A percentile compares a stretch with the other conserved stretches of the same genome.
phyloP scores from a whole-genome alignment of 2,888 invertebrate species.

The Lycaena phlaeas region DNA sequence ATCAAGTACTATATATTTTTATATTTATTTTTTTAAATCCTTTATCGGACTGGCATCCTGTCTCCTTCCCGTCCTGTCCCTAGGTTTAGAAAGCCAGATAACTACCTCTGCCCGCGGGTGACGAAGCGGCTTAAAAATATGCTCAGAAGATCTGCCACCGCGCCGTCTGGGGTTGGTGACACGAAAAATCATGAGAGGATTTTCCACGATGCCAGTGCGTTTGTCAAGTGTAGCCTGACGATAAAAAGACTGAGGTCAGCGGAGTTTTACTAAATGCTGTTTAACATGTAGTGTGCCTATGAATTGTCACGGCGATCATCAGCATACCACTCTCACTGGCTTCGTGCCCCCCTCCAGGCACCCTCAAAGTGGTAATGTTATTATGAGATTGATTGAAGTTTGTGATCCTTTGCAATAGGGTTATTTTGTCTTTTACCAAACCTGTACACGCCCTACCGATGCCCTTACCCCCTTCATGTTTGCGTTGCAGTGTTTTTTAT shows the following conservation, averaged over 20 bases:
- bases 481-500: conserved; percentile 14
- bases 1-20: conserved; percentile 36
- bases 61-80: conserved; percentile 35
- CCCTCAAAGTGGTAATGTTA: conserved; percentile 13
- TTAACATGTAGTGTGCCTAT: conserved; percentile 62
- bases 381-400: conserved; percentile 9
- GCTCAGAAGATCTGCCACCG: conserved; percentile 59
- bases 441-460: conserved; percentile 1
- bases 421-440: conserved; percentile 12
- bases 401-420: conserved; percentile 14
- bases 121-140: conserved; percentile 42
- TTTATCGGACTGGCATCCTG: conserved; percentile 35
- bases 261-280: no score
- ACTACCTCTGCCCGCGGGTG: conserved; percentile 56
- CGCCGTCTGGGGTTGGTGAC: conserved; percentile 50
- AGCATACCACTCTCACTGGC: conserved; percentile 38
- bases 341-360: conserved; percentile 17
- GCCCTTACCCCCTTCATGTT: conserved; percentile 9
- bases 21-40: conserved; percentile 45
- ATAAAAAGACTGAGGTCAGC: conserved; percentile 72
- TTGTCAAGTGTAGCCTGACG: conserved; percentile 66
- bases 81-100: conserved; percentile 71
- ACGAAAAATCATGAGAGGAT: conserved; percentile 53
- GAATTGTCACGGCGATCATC: conserved; percentile 57
- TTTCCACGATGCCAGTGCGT: conserved; percentile 64